These are phyloP conservation scores for Semotilus atromaculatus DNA, from an alignment of 2,797 vertebrate species.

Conservation along the genomic window DNA sequence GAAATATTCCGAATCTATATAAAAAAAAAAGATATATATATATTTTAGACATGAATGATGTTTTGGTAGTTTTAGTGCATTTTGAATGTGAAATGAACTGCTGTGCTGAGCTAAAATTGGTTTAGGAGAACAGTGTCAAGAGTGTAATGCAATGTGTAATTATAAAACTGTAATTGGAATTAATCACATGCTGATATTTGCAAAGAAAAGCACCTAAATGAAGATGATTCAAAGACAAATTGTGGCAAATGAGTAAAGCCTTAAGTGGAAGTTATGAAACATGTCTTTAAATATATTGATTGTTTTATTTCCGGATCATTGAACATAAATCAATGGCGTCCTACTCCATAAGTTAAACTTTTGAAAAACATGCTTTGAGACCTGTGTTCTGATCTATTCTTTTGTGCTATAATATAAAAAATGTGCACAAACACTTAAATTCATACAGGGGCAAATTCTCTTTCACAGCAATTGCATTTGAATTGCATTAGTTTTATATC, in stretches of 20 bases:
- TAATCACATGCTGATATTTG: background rate
- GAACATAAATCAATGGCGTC: background rate
- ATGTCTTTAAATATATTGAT: background rate
- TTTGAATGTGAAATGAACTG: background rate
- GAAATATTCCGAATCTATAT: no score
- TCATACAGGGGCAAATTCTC: background rate
- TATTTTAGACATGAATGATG: no score
- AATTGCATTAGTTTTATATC: background rate
- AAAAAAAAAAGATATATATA: no score
- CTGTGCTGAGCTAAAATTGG: background rate
- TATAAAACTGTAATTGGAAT: background rate
- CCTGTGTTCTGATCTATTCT: background rate
- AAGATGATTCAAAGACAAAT: background rate
- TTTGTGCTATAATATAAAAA: background rate
- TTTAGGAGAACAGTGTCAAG: background rate
- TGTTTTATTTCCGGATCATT: background rate
- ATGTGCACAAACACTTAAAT: background rate
- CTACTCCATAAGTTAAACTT: background rate
- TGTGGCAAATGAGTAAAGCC: background rate
- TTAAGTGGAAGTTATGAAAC: background rate
- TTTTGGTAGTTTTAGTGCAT: background rate
- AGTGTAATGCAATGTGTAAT: background rate
- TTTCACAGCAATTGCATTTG: background rate
- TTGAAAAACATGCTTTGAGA: background rate
- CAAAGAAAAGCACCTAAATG: background rate